These are phyloP conservation scores for Bucorvus abyssinicus DNA, from an alignment of 2,797 vertebrate genomes.

Conservation along the genomic window DNA sequence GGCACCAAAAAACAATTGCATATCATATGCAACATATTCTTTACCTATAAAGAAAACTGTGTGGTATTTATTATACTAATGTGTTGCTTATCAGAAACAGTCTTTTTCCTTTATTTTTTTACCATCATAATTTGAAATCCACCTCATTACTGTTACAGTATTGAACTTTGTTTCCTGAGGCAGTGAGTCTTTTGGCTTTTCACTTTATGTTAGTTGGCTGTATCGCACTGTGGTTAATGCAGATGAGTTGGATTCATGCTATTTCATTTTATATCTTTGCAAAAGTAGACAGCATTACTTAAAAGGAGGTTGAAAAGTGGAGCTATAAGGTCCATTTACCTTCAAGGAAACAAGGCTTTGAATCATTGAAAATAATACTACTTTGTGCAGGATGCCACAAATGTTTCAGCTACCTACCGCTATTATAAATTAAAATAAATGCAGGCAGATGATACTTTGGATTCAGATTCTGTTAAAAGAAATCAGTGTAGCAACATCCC, in stretches of 20 bases:
- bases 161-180: not conserved
- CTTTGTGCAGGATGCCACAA: not conserved
- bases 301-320: slow-evolving; percentile 6
- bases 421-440: not conserved
- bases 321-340: not conserved
- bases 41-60: not conserved
- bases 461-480: not conserved
- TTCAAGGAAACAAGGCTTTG: not conserved
- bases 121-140: not conserved
- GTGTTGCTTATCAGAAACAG: not conserved
- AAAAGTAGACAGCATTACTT: not conserved
- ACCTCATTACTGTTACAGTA: not conserved
- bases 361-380: not conserved
- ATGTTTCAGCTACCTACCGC: not conserved
- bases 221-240: not conserved
- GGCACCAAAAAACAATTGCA: not conserved
- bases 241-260: not conserved
- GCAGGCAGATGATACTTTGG: not conserved
- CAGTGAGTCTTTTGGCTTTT: not conserved
- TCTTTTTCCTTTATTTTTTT: not conserved
- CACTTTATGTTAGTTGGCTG: not conserved
- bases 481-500: not conserved
- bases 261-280: slow-evolving; percentile 10
- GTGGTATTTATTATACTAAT: not conserved
- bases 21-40: not conserved